Evolutionary conservation across 2,113 vertebrate genomes (phyloP).

Genomic region (Brachyhypopomus gauderio): DNA sequence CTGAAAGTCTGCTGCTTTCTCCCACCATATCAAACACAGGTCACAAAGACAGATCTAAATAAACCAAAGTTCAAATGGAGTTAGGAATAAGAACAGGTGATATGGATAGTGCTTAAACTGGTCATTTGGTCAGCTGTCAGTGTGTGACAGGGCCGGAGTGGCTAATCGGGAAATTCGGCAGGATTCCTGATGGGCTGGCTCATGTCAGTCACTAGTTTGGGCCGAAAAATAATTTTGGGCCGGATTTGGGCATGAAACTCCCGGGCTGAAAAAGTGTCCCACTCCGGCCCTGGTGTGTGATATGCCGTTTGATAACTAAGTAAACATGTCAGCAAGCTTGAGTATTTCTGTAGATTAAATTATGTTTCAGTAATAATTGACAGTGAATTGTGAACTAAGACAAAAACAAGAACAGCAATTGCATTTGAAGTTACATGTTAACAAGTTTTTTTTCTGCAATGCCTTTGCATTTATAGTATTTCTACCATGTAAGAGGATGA

Average conservation of each 20-base stretch:
- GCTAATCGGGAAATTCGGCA: too few species aligned
- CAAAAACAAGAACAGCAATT: not conserved
- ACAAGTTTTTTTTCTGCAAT: too few species aligned
- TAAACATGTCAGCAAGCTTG: not conserved
- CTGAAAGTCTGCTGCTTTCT: constrained; percentile 29
- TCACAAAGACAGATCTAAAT: not conserved
- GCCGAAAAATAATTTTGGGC: too few species aligned
- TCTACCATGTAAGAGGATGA: not conserved
- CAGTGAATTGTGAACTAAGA: not conserved
- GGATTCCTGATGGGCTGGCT: too few species aligned
- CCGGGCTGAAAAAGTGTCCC: too few species aligned
- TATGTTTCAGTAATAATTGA: not conserved
- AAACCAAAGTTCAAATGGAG: not conserved
- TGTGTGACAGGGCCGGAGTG: too few species aligned
- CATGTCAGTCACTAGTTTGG: too few species aligned
- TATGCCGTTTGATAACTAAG: not conserved
- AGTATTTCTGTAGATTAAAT: not conserved
- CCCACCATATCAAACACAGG: not conserved
- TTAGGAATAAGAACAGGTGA: not conserved
- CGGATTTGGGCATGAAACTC: too few species aligned
- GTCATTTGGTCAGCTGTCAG: not conserved
- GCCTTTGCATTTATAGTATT: not conserved
- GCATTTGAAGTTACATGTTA: not conserved
- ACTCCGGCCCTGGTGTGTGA: too few species aligned
- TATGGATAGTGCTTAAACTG: not conserved